These are phyloP conservation scores for Paracentrotus lividus DNA, from an alignment of 53 echinoderm and acorn worm species.

Conservation along the genomic window DNA sequence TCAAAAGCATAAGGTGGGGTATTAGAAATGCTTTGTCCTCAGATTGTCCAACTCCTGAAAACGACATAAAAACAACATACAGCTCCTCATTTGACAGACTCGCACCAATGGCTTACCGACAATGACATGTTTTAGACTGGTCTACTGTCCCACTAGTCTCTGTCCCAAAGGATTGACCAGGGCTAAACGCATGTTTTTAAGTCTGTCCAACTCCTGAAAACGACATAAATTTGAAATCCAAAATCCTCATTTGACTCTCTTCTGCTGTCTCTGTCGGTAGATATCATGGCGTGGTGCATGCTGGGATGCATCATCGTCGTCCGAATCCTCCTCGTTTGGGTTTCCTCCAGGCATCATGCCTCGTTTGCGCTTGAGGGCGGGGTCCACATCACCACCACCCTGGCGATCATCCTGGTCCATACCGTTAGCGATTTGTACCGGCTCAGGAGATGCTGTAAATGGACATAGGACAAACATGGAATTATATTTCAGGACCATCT, in stretches of 20 bases:
- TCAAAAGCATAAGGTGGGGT: too few species aligned
- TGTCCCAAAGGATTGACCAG: too few species aligned
- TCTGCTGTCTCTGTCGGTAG: conserved; percentile 96
- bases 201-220: neutral
- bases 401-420: conserved; percentile 39
- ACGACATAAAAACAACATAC: too few species aligned
- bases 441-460: conserved; percentile 34
- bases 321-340: conserved; percentile 83
- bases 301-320: conserved; percentile 86
- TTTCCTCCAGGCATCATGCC: conserved; percentile 53
- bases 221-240: neutral
- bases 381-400: too few species aligned
- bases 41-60: neutral
- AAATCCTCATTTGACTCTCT: conserved; percentile 81
- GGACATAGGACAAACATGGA: neutral
- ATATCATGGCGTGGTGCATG: conserved; percentile 93
- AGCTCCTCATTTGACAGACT: too few species aligned
- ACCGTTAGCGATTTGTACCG: conserved; percentile 48
- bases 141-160: too few species aligned
- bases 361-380: conserved; percentile 77
- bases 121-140: too few species aligned
- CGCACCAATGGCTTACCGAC: too few species aligned
- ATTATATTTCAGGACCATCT: too few species aligned
- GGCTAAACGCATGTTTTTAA: too few species aligned
- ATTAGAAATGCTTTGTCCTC: too few species aligned